phyloP scores from a whole-genome alignment of 2,888 invertebrate species.

The Boloria euphrosyne region DNA sequence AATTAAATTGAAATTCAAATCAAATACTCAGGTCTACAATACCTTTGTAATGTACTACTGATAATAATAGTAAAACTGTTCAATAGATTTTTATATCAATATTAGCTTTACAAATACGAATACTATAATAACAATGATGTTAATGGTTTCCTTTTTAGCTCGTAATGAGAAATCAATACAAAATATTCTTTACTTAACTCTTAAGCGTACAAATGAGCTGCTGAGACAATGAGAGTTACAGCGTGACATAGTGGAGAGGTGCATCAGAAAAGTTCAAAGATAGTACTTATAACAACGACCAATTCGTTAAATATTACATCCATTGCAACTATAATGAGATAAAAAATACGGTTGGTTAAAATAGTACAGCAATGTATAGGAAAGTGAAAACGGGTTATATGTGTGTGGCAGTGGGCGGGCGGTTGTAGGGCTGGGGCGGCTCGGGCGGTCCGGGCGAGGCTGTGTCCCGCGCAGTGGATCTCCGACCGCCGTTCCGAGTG shows the following conservation, averaged over 20 bases:
- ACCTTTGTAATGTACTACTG: too few relatives aligned
- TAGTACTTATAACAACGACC: not conserved
- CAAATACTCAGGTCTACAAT: too few relatives aligned
- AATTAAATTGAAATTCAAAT: too few relatives aligned
- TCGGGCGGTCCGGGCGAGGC: constrained; percentile 59
- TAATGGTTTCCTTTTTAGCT: not conserved
- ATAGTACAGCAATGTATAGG: constrained; percentile 20
- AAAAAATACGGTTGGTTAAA: constrained; percentile 1
- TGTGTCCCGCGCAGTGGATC: constrained; percentile 68
- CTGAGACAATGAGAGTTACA: constrained; percentile 28
- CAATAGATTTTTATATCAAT: too few relatives aligned
- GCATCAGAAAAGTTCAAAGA: constrained; percentile 22
- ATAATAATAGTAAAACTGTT: too few relatives aligned
- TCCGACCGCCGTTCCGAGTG: constrained; percentile 75
- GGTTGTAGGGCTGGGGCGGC: constrained; percentile 49
- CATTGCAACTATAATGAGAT: constrained; percentile 14
- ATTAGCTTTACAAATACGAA: too few relatives aligned
- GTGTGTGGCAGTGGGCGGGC: constrained; percentile 54
- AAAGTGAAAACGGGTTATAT: constrained; percentile 21
- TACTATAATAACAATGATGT: too few relatives aligned
- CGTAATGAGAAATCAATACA: not conserved
- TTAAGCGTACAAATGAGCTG: constrained; percentile 7
- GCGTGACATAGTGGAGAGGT: constrained; percentile 26
- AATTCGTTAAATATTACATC: not conserved
- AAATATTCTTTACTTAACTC: constrained; percentile 2